phyloP scores from a whole-genome alignment of 1,140 invertebrate species.

The Drosophila kikkawai region DNA sequence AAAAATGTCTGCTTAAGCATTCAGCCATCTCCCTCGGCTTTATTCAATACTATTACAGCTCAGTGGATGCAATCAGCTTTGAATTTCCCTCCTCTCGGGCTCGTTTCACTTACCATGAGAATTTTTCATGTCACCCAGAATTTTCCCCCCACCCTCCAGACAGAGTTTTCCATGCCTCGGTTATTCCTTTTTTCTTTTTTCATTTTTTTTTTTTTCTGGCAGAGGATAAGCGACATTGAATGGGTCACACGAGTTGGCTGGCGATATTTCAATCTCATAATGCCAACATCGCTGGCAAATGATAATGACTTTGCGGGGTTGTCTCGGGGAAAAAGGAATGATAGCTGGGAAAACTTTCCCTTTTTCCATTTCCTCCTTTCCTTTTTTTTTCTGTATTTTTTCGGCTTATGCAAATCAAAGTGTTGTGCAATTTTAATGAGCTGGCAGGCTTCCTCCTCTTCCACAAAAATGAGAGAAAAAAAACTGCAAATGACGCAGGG shows the following conservation, averaged over 20 bases:
- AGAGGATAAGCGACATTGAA: conserved; percentile 47
- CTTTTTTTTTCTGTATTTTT: conserved; percentile 1
- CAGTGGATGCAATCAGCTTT: conserved; percentile 45
- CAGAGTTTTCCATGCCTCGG: conserved; percentile 14
- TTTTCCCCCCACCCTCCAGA: conserved; percentile 3
- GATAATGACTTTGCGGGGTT: conserved; percentile 46
- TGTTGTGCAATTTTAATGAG: conserved; percentile 81
- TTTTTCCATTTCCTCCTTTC: conserved; percentile 21
- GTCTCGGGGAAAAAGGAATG: neutral
- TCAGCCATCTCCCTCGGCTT: conserved; percentile 11
- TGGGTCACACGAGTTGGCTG: conserved; percentile 48
- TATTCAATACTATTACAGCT: conserved; percentile 34
- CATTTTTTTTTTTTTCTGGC: conserved; percentile 17
- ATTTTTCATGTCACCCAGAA: conserved; percentile 13
- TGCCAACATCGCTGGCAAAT: conserved; percentile 45
- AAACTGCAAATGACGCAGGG: conserved; percentile 32
- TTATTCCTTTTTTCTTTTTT: neutral
- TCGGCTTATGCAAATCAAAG: conserved; percentile 75
- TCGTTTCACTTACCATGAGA: conserved; percentile 2
- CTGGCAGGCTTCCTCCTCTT: conserved; percentile 5
- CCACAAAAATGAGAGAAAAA: conserved; percentile 2
- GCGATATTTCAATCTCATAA: conserved; percentile 57
- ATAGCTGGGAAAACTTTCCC: conserved; percentile 37
- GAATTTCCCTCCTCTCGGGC: conserved; percentile 14
- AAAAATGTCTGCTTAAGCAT: conserved; percentile 16